Base-by-base conservation (phyloP, 1,140 invertebrate species). In the Neuroterus valhalla region DNA sequence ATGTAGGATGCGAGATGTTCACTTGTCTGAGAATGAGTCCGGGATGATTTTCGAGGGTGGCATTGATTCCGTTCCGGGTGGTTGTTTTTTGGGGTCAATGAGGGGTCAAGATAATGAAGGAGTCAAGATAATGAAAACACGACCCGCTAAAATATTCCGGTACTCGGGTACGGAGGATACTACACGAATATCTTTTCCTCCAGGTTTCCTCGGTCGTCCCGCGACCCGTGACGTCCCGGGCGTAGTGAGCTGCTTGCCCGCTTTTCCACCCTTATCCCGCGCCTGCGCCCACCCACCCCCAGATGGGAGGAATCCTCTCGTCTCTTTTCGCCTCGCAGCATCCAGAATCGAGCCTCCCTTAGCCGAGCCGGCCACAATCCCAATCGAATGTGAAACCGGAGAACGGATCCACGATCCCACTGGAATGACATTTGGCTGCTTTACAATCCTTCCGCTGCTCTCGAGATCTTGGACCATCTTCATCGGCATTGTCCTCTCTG, bases 141-240 rank as follows among this genome's bases (percentile, higher is more conserved):
- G 44, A 70, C 70, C 74, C 68, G 70, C 38, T 66, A 68, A 50
- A 68, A 70, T 71, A 62, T 66, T 70, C 74, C 68, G 73, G 74
- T 72, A 69, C 71, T 70, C 66, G 71, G 55, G 66, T 52, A 52
- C 55, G 38, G 69, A 70, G 46, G 55, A 52, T 68, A 80, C 71
- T 72, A 70, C 76, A 72, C 55, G 70, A 70, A 76, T 45, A 67
- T 79, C 74, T 77, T 69, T 77, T 78, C 74, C 73, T 72, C 71
- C 71, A 78, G 77, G 75, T 78, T 75, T 81, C 76, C 68, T 77
- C 75, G 76, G 70, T 48, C 76, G 79, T 82, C 80, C 76, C 83
- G 80, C 84, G 84, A 84, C 81, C 84, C 85, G 83, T 85, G 82
- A 82, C 80, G 87, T 89, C 88, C 89, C 89, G 89, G 89, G 89